A percentile compares a stretch with the other conserved stretches of the same genome.
phyloP scores from a whole-genome alignment of 1,140 invertebrate genomes.

The Meloidogyne chitwoodi region DNA sequence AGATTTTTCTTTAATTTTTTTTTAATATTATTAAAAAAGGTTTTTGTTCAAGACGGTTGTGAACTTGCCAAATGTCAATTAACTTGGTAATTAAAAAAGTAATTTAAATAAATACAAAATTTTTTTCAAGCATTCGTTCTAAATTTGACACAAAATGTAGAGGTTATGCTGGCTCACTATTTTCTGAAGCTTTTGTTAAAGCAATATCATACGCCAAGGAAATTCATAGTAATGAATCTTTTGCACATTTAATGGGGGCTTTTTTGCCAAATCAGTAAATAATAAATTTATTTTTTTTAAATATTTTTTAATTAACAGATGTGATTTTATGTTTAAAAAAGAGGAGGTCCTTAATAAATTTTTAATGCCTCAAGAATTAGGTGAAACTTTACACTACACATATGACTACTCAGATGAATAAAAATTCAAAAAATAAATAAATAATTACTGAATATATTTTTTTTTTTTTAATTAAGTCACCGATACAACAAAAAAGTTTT shows the following conservation, averaged over 20 bases:
- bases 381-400: too few species aligned
- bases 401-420: too few species aligned
- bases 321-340: conserved; percentile 15
- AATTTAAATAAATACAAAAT: not conserved
- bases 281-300: not conserved
- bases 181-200: conserved; percentile 29
- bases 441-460: too few species aligned
- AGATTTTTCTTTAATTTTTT: not conserved
- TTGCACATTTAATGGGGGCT: conserved; percentile 8
- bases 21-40: not conserved
- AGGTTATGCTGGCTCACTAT: conserved; percentile 17
- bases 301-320: not conserved
- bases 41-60: conserved; percentile 24
- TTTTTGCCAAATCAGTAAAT: conserved; percentile 22
- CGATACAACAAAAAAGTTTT: not conserved
- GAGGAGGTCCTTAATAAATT: conserved; percentile 22
- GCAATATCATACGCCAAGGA: conserved; percentile 15
- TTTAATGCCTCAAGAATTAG: too few species aligned
- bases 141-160: conserved; percentile 17
- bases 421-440: too few species aligned
- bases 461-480: too few species aligned
- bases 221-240: conserved; percentile 11
- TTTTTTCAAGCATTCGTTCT: conserved; percentile 2
- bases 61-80: conserved; percentile 16
- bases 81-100: conserved; percentile 3